Percentiles rank a stretch among this genome's conserved stretches.
These are phyloP conservation scores for Steinernema scapterisci DNA, from an alignment of 2,888 invertebrate genomes.

Conservation along the genomic window DNA sequence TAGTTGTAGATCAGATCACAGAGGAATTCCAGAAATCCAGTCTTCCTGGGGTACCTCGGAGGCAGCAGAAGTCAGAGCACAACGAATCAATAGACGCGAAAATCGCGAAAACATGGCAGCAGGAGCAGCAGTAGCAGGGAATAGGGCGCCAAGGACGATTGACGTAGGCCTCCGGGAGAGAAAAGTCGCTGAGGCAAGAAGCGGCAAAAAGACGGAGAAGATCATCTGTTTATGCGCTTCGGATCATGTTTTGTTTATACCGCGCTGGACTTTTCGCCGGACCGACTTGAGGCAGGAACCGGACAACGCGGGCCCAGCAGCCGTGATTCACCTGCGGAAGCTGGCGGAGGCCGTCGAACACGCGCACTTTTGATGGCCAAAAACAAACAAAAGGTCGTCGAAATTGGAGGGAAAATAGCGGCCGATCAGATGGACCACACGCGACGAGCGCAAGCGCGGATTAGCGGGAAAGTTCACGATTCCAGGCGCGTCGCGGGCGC, in stretches of 20 bases:
- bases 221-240: constrained; percentile 28
- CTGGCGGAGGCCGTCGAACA: background rate
- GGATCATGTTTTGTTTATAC: constrained; percentile 30
- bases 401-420: background rate
- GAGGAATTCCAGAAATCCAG: no score
- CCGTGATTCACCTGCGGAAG: background rate
- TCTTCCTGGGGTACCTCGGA: background rate
- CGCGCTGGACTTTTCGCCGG: background rate
- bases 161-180: background rate
- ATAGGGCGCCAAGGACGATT: no score
- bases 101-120: constrained; percentile 22
- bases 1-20: background rate
- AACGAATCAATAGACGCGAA: constrained; percentile 23
- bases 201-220: constrained; percentile 2
- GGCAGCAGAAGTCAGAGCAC: background rate
- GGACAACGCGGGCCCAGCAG: background rate
- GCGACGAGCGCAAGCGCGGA: background rate
- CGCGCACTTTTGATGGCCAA: no score
- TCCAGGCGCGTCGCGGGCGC: no score
- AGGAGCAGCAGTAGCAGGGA: no score
- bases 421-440: constrained; percentile 3
- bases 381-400: background rate
- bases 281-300: background rate
- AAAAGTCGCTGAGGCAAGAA: constrained; percentile 14
- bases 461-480: background rate